Percentiles rank a stretch among this genome's conserved stretches.
Conservation (phyloP, 2,888 invertebrate genomes). For the Tillus elongatus region DNA sequence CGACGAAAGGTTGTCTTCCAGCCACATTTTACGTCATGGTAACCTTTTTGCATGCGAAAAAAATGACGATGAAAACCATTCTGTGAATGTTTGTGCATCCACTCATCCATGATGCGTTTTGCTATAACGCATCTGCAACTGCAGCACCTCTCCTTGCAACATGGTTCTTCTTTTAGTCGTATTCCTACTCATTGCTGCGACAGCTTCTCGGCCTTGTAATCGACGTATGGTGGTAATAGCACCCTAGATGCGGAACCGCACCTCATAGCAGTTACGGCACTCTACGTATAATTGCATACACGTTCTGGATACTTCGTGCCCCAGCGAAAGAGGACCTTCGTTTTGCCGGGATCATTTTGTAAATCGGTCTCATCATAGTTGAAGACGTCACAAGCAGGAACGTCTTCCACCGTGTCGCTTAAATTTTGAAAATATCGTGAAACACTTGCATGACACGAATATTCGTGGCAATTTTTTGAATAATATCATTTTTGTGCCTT, state of each 20-base stretch:
- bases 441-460: slow-evolving; percentile 8
- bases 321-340: slow-evolving; percentile 17
- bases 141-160: slow-evolving; percentile 22
- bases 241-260: slow-evolving; percentile 27
- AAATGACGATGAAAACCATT: slow-evolving; percentile 25
- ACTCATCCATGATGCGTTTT: slow-evolving; percentile 19
- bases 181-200: slow-evolving; percentile 28
- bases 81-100: slow-evolving; percentile 23
- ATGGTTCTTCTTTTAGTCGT: slow-evolving; percentile 30
- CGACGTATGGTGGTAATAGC: slow-evolving; percentile 30
- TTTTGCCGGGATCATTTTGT: slow-evolving; percentile 19
- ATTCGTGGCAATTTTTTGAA: slow-evolving; percentile 1
- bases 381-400: slow-evolving; percentile 13
- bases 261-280: slow-evolving; percentile 28
- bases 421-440: slow-evolving; percentile 21
- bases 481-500: not conserved
- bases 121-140: slow-evolving; percentile 21
- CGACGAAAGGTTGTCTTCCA: slow-evolving; percentile 3
- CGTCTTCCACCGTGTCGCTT: slow-evolving; percentile 15
- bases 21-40: slow-evolving; percentile 27
- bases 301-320: slow-evolving; percentile 19
- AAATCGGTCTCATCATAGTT: slow-evolving; percentile 17
- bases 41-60: slow-evolving; percentile 22
- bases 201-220: slow-evolving; percentile 29
- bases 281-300: slow-evolving; percentile 22